A percentile compares a stretch with the other conserved stretches of the same genome.
phyloP scores from a whole-genome alignment of 2,113 vertebrate species.

The Callaeas wilsoni region DNA sequence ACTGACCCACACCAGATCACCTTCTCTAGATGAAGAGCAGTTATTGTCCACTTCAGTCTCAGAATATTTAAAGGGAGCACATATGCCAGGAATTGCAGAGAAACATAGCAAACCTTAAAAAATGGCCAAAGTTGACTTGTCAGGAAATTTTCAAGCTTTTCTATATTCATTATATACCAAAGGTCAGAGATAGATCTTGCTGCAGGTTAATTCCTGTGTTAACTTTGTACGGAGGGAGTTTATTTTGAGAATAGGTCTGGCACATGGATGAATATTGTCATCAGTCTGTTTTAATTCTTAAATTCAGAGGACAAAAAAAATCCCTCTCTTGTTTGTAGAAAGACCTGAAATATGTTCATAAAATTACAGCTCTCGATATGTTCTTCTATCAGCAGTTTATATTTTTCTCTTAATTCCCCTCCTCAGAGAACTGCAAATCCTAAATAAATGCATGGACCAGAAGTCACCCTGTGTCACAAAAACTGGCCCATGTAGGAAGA shows the following conservation, averaged over 20 bases:
- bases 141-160: neutral
- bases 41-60: neutral
- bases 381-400: neutral
- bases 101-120: neutral
- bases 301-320: neutral
- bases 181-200: neutral
- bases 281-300: neutral
- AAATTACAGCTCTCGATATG: neutral
- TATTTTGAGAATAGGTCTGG: neutral
- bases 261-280: neutral
- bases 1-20: neutral
- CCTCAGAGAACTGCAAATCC: neutral
- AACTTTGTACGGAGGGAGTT: neutral
- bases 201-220: neutral
- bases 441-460: neutral
- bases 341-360: neutral
- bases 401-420: neutral
- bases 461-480: neutral
- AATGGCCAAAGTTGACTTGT: neutral
- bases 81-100: neutral
- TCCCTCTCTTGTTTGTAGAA: neutral
- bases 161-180: neutral
- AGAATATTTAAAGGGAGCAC: neutral
- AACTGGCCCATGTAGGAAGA: neutral
- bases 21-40: neutral